Evolutionary conservation across 2,113 vertebrate genomes (phyloP), one percentile per base, ranked within the genome.

Genomic region (Phocoena phocoena): DNA sequence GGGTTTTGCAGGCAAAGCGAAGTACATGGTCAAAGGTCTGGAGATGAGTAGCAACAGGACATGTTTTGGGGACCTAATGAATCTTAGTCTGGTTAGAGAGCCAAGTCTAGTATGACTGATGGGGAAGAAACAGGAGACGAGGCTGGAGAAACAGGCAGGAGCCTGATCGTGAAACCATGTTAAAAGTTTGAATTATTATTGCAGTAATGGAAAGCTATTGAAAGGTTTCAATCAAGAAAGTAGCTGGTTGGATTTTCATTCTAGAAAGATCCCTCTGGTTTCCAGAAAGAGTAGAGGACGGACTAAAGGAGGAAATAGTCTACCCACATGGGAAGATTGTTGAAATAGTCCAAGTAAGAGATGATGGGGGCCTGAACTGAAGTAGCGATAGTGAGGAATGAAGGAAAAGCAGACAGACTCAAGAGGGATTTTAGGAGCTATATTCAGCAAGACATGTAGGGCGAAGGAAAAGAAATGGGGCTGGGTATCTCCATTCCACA

Each of bases 261-360:
- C 50, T 88, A 47, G 36, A 93, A 96, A 68, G 73, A 58, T 21
- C 33, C 21, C 6, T 93, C 26, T 21, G 31, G 26, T 41, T 80
- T 3, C 20, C n/a, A 80, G 33, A 58, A 58, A 74, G 55, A 87
- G 21, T 36, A 17, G 31, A 90, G 11, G 31, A 70, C 50, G 12
- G 44, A 47, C 53, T 53, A 25, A 81, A 81, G 55, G 55, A 90
- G 9, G 28, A 70, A 10, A 77, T 23, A 80, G 8, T 55, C 10
- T 68, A 8, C 9, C 2, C 26, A 55, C 28, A 20, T n/a, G 36
- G 25, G 9, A 60, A 79, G n/a, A 33, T 73, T 44, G 62, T 25
- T 88, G 33, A 93, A 96, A 93, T 28, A 70, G 55, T 80, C n/a
- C 71, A 84, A 83, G 23, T 50, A 95, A 88, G 65, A 62, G 53